A percentile compares a stretch with the other conserved stretches of the same genome.
Conservation (phyloP, 2,113 vertebrate genomes). For the Pogonocichla stellata region DNA sequence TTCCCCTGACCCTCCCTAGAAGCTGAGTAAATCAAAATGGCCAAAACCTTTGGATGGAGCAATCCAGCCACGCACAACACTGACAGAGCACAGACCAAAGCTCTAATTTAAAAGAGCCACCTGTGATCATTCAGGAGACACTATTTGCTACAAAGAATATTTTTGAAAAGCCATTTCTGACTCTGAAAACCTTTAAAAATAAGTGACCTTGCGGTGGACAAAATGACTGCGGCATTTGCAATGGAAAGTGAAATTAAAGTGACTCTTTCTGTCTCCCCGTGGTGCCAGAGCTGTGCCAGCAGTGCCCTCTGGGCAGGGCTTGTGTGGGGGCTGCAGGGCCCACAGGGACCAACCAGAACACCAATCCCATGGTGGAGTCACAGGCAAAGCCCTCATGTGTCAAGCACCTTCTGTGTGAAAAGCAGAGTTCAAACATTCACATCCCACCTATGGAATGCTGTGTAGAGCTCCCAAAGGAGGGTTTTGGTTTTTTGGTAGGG, state of each 20-base stretch:
- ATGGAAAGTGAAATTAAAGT: constrained; percentile 12
- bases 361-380: fast-evolving
- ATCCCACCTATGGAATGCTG: not conserved
- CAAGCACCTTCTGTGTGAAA: not conserved
- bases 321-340: fast-evolving
- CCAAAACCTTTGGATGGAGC: not conserved
- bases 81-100: not conserved
- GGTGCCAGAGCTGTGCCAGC: not conserved
- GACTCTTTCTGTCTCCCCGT: not conserved
- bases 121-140: not conserved
- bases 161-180: constrained; percentile 15
- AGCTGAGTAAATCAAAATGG: not conserved
- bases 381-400: not conserved
- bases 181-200: not conserved
- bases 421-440: not conserved
- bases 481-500: not conserved
- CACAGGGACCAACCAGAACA: not conserved
- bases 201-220: not conserved
- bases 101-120: not conserved
- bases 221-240: not conserved
- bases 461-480: not conserved
- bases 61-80: not conserved
- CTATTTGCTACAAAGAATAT: not conserved
- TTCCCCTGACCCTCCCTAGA: not conserved
- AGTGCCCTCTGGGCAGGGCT: not conserved